Evolutionary conservation across 35 echinoderm and acorn worm genomes (phyloP).

Genomic region (Apostichopus californicus): DNA sequence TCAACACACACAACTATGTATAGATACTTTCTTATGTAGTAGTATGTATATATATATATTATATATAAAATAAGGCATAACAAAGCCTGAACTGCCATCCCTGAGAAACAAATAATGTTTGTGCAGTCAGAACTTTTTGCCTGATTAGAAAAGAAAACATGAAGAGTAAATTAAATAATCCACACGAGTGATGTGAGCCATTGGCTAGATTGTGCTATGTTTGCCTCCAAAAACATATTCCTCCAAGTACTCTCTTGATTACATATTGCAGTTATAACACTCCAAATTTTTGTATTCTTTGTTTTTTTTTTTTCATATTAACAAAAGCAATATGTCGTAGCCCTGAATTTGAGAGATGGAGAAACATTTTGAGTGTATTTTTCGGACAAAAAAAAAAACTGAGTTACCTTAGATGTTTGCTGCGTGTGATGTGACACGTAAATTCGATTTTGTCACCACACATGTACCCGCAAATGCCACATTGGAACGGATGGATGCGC

Average conservation of each 20-base stretch:
- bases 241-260: conserved; percentile 19
- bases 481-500: conserved; percentile 88
- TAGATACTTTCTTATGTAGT: conserved; percentile 21
- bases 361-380: neutral
- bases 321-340: neutral
- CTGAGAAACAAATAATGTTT: conserved; percentile 57
- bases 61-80: conserved; percentile 50
- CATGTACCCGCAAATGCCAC: conserved; percentile 94
- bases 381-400: neutral
- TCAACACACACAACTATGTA: conserved; percentile 15
- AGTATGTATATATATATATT: conserved; percentile 22
- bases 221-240: neutral
- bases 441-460: conserved; percentile 99
- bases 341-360: conserved; percentile 9
- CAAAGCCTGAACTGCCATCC: conserved; percentile 57
- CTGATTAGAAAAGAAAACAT: conserved; percentile 55
- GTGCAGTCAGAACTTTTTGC: conserved; percentile 52
- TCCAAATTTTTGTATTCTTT: neutral
- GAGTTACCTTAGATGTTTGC: conserved; percentile 83
- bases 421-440: conserved; percentile 97
- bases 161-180: conserved; percentile 44
- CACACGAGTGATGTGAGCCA: conserved; percentile 5
- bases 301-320: neutral
- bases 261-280: conserved; percentile 51
- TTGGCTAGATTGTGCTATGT: conserved; percentile 32